phyloP scores from a whole-genome alignment of 2,888 invertebrate genomes.

The Xanthorhoe designata region DNA sequence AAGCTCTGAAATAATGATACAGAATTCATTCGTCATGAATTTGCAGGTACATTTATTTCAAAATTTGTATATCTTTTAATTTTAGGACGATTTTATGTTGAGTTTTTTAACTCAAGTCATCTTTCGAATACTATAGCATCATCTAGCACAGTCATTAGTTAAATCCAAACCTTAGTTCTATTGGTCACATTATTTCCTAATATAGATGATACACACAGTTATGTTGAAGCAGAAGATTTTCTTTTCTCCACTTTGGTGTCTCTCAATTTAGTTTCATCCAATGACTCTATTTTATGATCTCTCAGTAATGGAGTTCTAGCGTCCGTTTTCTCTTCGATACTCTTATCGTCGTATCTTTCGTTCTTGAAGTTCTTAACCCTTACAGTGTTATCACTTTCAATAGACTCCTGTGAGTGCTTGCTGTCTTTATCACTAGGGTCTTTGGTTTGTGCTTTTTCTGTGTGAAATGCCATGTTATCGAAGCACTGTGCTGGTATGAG shows the following conservation, averaged over 20 bases:
- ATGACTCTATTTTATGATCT: conserved; percentile 80
- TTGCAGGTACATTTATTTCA: conserved; percentile 33
- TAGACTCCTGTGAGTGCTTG: conserved; percentile 68
- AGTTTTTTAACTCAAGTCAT: conserved; percentile 22
- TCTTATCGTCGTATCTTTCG: conserved; percentile 68
- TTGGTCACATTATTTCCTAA: conserved; percentile 58
- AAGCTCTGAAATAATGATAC: conserved; percentile 37
- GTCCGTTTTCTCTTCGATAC: conserved; percentile 71
- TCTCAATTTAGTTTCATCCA: conserved; percentile 77
- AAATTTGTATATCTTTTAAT: conserved; percentile 27
- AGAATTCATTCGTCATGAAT: conserved; percentile 24
- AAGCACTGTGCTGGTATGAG: conserved; percentile 80
- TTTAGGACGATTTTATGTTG: conserved; percentile 35
- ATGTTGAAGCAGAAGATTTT: conserved; percentile 82
- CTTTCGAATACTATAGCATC: conserved; percentile 27
- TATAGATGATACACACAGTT: conserved; percentile 48
- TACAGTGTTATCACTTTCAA: conserved; percentile 71
- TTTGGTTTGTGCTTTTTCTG: conserved; percentile 65
- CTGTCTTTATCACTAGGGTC: conserved; percentile 56
- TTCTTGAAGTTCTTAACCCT: conserved; percentile 73
- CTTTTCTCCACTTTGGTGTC: conserved; percentile 78
- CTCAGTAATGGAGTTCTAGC: conserved; percentile 76
- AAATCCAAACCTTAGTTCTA: conserved; percentile 58
- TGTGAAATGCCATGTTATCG: conserved; percentile 81
- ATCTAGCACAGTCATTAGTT: conserved; percentile 36